Percentiles rank a stretch among this genome's conserved stretches.
phyloP scores from a whole-genome alignment of 2,113 vertebrate species.

The Nerophis lumbriciformis region DNA sequence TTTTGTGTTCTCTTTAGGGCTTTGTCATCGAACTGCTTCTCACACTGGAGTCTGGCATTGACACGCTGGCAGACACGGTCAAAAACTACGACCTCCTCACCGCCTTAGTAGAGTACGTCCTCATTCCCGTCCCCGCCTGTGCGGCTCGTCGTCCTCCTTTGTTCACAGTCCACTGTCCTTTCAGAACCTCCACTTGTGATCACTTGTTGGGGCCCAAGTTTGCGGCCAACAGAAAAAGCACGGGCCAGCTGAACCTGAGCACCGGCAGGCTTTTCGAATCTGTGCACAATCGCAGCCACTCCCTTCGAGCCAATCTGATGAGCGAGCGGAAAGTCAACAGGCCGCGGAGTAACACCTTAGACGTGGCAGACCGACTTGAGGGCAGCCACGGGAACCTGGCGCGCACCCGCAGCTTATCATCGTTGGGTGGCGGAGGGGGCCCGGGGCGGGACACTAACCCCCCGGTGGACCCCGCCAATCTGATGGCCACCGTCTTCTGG shows the following conservation, averaged over 20 bases:
- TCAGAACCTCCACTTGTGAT: slow-evolving; percentile 80
- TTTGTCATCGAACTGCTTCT: slow-evolving; percentile 97
- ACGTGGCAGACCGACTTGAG: slow-evolving; percentile 84
- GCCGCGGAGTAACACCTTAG: slow-evolving; percentile 92
- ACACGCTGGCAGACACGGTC: slow-evolving; percentile 91
- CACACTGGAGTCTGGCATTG: slow-evolving; percentile 93
- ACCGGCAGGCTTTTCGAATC: slow-evolving; percentile 75
- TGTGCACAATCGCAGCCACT: slow-evolving; percentile 85
- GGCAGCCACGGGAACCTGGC: slow-evolving; percentile 87
- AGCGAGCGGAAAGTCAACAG: slow-evolving; percentile 83
- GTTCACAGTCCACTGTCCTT: slow-evolving; percentile 4
- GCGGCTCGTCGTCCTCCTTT: not conserved
- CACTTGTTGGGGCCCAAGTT: slow-evolving; percentile 88
- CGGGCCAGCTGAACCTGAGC: slow-evolving; percentile 91
- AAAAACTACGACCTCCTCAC: slow-evolving; percentile 95
- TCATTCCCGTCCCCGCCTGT: not conserved
- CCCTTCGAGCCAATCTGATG: slow-evolving; percentile 83
- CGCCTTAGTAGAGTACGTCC: slow-evolving; percentile 91
- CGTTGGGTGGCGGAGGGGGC: slow-evolving; percentile 77
- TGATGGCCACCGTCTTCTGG: slow-evolving; percentile 98
- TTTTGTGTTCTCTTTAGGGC: slow-evolving; percentile 71
- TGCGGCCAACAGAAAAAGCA: slow-evolving; percentile 95
- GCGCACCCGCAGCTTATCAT: slow-evolving; percentile 93
- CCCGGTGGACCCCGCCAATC: slow-evolving; percentile 86
- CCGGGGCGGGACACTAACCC: slow-evolving; percentile 66